Conservation (phyloP, 2,888 invertebrate genomes). For the Melieria picta region DNA sequence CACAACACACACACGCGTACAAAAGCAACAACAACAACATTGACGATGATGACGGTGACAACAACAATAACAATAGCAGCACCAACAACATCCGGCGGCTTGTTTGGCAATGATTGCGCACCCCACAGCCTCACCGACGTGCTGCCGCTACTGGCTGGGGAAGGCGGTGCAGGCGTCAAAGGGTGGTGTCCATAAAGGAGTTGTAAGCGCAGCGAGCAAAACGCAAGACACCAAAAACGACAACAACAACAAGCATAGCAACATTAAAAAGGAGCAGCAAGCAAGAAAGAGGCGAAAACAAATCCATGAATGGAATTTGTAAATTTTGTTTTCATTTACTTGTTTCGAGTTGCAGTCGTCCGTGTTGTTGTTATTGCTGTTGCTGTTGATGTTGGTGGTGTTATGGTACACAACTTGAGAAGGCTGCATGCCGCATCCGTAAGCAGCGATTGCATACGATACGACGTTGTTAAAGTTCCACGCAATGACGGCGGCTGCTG, state of each 20-base stretch:
- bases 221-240: neutral
- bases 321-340: slow-evolving; percentile 61
- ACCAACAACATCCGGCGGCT: slow-evolving; percentile 27
- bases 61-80: slow-evolving; percentile 36
- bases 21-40: slow-evolving; percentile 32
- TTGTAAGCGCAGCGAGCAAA: neutral
- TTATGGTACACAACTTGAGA: neutral
- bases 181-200: slow-evolving; percentile 4
- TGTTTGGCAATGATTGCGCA: slow-evolving; percentile 16
- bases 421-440: neutral
- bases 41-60: slow-evolving; percentile 33
- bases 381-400: neutral
- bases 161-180: neutral
- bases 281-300: slow-evolving; percentile 37
- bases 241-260: neutral
- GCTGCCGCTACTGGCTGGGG: neutral
- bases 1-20: slow-evolving; percentile 33
- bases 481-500: neutral
- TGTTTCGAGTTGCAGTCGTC: slow-evolving; percentile 28
- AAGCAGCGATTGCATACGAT: neutral
- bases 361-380: slow-evolving; percentile 29
- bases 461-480: neutral
- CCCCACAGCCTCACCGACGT: neutral
- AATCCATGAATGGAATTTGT: slow-evolving; percentile 66
- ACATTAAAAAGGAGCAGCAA: slow-evolving; percentile 13